Conservation (phyloP, 2,888 invertebrate species). For the Alcis repandata region DNA sequence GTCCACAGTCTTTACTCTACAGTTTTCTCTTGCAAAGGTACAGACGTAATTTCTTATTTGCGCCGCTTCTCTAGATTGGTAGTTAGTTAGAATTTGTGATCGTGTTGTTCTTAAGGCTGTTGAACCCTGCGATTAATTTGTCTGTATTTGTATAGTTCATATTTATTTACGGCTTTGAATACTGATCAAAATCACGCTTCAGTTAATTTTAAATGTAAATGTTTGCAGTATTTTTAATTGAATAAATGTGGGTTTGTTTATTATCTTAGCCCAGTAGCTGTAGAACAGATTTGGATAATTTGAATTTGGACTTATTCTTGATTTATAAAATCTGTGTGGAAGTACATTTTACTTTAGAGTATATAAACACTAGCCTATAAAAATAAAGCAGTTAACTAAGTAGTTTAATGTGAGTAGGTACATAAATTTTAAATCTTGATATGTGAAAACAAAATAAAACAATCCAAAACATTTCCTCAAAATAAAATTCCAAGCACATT, state of each 20-base stretch:
- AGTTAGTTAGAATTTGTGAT: slow-evolving; percentile 46
- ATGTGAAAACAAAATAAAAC: too few species aligned
- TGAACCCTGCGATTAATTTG: slow-evolving; percentile 15
- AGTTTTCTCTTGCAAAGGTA: slow-evolving; percentile 40
- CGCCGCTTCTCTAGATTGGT: slow-evolving; percentile 37
- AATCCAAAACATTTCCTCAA: background rate
- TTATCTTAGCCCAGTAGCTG: too few species aligned
- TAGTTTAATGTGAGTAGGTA: too few species aligned
- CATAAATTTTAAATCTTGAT: too few species aligned
- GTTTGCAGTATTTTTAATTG: too few species aligned
- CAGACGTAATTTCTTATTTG: slow-evolving; percentile 45
- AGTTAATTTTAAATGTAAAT: too few species aligned
- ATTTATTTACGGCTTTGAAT: background rate
- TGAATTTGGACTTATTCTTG: too few species aligned
- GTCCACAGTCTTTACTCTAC: slow-evolving; percentile 41
- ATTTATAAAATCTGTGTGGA: too few species aligned
- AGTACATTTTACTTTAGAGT: background rate
- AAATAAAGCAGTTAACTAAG: too few species aligned
- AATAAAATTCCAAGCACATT: slow-evolving; percentile 3
- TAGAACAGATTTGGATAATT: too few species aligned
- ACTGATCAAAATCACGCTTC: background rate
- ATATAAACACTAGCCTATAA: too few species aligned
- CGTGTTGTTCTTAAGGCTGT: slow-evolving; percentile 24
- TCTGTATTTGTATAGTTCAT: background rate
- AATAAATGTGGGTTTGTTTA: too few species aligned